phyloP scores from a whole-genome alignment of 1,140 invertebrate species.

The Neodiprion virginianus region DNA sequence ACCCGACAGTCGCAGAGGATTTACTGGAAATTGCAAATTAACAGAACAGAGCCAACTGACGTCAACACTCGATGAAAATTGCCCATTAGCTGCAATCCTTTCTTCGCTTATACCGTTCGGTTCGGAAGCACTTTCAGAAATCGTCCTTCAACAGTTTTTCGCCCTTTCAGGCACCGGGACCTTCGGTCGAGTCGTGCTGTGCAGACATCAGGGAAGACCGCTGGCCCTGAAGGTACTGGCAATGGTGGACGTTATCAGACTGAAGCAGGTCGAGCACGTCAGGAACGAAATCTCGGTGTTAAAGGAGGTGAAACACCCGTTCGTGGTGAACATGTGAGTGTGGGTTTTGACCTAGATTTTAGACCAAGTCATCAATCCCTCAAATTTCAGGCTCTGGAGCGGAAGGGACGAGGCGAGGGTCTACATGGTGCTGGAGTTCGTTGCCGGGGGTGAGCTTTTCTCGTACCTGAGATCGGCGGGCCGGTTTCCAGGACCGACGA shows the following conservation, averaged over 20 bases:
- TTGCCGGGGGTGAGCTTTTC: conserved; percentile 94
- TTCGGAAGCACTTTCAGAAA: too few species aligned
- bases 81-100: too few species aligned
- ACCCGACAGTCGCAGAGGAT: too few species aligned
- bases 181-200: conserved; percentile 89
- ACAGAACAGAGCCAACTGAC: too few species aligned
- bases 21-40: too few species aligned
- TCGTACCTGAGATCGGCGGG: conserved; percentile 93
- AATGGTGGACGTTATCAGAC: conserved; percentile 88
- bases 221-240: conserved; percentile 89
- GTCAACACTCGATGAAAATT: too few species aligned
- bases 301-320: conserved; percentile 88
- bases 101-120: too few species aligned
- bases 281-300: conserved; percentile 94
- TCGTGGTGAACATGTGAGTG: conserved; percentile 94
- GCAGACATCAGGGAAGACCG: conserved; percentile 73
- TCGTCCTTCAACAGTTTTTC: conserved; percentile 9
- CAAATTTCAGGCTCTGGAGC: conserved; percentile 82
- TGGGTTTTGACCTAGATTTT: not conserved
- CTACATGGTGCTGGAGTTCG: conserved; percentile 95
- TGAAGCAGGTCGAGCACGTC: conserved; percentile 94
- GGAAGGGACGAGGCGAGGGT: conserved; percentile 86
- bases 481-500: conserved; percentile 83
- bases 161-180: conserved; percentile 86
- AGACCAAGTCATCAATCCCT: conserved; percentile 24